Evolutionary conservation across 2,888 invertebrate species (phyloP).

Genomic region (Ditylenchus weischeri): DNA sequence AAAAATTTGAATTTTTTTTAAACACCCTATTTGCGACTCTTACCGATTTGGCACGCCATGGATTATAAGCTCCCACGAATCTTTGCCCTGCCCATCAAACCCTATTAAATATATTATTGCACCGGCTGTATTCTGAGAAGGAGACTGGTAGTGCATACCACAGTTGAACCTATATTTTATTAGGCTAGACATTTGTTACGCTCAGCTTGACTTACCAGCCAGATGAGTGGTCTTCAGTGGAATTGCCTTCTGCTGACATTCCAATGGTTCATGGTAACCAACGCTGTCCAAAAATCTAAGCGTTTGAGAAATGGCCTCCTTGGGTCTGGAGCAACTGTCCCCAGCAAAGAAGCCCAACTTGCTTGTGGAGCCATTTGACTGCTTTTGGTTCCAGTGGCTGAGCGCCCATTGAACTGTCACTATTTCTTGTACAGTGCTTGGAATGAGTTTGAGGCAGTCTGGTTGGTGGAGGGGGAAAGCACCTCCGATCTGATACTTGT

Average conservation of each 20-base stretch:
- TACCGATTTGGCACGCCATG: too few species aligned
- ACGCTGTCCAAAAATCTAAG: slow-evolving; percentile 54
- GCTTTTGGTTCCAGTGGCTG: slow-evolving; percentile 57
- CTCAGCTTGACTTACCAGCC: too few species aligned
- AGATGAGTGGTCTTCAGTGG: slow-evolving; percentile 9
- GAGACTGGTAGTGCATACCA: too few species aligned
- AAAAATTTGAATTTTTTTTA: too few species aligned
- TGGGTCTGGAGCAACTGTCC: slow-evolving; percentile 54
- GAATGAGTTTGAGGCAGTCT: slow-evolving; percentile 50
- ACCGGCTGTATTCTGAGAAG: too few species aligned
- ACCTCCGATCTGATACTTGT: slow-evolving; percentile 49
- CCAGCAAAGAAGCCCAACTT: slow-evolving; percentile 53
- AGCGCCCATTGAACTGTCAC: slow-evolving; percentile 59
- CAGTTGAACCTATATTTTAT: too few species aligned
- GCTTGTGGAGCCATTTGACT: slow-evolving; percentile 28
- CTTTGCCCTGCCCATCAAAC: too few species aligned
- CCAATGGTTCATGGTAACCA: slow-evolving; percentile 54
- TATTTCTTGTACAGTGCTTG: slow-evolving; percentile 56
- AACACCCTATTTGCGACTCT: too few species aligned
- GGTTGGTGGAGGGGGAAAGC: slow-evolving; percentile 55
- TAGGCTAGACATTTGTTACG: too few species aligned
- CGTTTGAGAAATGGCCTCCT: slow-evolving; percentile 54
- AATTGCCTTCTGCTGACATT: slow-evolving; percentile 37
- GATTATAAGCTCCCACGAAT: too few species aligned
- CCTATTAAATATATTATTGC: too few species aligned